Percentiles rank a stretch among this genome's conserved stretches.
phyloP scores from a whole-genome alignment of 2,113 vertebrate genomes.

The Chionomys nivalis region DNA sequence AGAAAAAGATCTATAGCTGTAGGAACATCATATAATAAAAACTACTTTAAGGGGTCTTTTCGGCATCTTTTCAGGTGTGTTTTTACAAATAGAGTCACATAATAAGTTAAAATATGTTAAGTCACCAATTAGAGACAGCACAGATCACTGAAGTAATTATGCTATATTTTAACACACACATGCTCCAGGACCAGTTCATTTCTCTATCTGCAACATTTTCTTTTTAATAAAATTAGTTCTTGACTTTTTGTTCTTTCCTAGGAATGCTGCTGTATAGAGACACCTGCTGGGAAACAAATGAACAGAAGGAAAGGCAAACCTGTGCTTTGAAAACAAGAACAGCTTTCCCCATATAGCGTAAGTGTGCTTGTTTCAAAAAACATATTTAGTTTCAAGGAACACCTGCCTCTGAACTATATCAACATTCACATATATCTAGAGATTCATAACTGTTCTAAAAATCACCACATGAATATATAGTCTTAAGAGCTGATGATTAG shows the following conservation, averaged over 20 bases:
- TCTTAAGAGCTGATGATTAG: not conserved
- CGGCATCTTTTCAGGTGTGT: not conserved
- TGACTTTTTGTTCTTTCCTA: constrained; percentile 73
- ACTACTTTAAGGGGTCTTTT: not conserved
- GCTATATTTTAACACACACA: not conserved
- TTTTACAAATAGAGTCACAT: constrained; percentile 28
- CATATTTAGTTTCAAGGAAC: not conserved
- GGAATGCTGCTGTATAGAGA: constrained; percentile 88
- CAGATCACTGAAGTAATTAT: not conserved
- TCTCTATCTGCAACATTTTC: constrained; percentile 55
- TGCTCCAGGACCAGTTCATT: constrained; percentile 32
- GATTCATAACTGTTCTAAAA: constrained; percentile 10
- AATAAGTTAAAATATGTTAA: constrained; percentile 17
- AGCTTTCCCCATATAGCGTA: not conserved
- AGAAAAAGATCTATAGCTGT: not conserved
- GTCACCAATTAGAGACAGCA: not conserved
- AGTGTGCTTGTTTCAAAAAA: not conserved
- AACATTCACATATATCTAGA: constrained; percentile 26
- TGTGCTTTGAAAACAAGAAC: constrained; percentile 50
- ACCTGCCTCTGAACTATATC: not conserved
- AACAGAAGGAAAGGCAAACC: constrained; percentile 84
- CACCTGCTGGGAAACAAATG: constrained; percentile 89
- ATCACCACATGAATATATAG: not conserved
- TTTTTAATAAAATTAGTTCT: constrained; percentile 76
- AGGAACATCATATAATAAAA: not conserved